Conservation (phyloP, 2,888 invertebrate species). For the Melieria crassipennis region DNA sequence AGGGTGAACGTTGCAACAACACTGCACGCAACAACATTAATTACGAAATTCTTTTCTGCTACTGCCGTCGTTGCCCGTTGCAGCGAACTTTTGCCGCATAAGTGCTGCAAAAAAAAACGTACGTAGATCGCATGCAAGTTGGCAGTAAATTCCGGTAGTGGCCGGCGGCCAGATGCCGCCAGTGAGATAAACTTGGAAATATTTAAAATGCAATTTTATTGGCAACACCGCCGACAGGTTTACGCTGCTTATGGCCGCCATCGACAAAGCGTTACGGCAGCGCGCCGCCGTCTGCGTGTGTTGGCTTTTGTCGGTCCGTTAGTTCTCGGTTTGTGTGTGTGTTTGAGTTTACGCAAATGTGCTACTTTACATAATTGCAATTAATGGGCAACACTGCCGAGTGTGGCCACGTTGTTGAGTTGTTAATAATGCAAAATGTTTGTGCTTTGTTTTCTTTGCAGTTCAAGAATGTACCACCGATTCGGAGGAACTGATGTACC, state of each 20-base stretch:
- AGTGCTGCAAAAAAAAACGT: constrained; percentile 1
- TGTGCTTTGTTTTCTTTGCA: constrained; percentile 59
- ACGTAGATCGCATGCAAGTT: constrained; percentile 52
- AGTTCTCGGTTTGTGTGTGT: too few species aligned
- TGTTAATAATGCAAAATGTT: neutral
- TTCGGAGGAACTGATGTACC: constrained; percentile 76
- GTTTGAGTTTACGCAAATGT: too few species aligned
- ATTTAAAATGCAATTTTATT: too few species aligned
- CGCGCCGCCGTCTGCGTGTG: too few species aligned
- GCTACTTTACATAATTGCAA: too few species aligned
- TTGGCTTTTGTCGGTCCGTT: too few species aligned
- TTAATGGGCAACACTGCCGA: too few species aligned
- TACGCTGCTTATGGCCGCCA: too few species aligned
- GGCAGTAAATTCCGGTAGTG: constrained; percentile 49
- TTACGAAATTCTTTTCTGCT: constrained; percentile 30
- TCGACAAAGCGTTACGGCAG: too few species aligned
- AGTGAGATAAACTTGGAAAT: too few species aligned
- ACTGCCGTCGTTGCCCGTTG: constrained; percentile 1
- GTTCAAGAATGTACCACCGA: constrained; percentile 76
- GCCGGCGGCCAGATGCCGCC: neutral
- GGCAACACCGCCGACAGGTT: too few species aligned
- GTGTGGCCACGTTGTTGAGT: neutral
- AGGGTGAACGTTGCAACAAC: constrained; percentile 19
- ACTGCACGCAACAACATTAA: constrained; percentile 30
- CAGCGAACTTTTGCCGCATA: constrained; percentile 10